phyloP scores from a whole-genome alignment of 1,140 invertebrate genomes.

The Megalopta genalis region DNA sequence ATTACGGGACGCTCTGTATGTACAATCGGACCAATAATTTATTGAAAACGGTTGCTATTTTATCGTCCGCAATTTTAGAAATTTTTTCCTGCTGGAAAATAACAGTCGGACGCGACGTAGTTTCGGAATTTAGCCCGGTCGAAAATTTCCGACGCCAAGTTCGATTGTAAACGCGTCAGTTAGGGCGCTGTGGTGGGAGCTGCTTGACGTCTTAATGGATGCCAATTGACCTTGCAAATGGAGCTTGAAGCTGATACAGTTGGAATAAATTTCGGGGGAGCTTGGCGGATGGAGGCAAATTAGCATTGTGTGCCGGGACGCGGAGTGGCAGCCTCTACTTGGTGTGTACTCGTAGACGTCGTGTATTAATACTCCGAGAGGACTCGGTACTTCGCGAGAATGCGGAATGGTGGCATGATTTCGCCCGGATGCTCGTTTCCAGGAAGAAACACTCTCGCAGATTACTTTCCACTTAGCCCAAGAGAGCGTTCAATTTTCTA shows the following conservation, averaged over 20 bases:
- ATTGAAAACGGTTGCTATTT: no score
- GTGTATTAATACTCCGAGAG: not conserved
- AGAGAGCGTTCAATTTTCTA: not conserved
- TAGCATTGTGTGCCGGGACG: not conserved
- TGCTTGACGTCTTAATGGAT: slow-evolving; percentile 1
- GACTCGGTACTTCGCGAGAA: not conserved
- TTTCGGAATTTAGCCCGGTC: not conserved
- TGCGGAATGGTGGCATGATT: not conserved
- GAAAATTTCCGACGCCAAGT: not conserved
- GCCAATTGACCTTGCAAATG: slow-evolving; percentile 24
- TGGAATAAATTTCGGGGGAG: slow-evolving; percentile 18
- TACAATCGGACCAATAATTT: no score
- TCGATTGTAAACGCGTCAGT: slow-evolving; percentile 16
- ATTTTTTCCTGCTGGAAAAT: no score
- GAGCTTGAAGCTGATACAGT: slow-evolving; percentile 11
- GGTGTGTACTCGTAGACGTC: not conserved
- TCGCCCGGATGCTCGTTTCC: not conserved
- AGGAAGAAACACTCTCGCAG: not conserved
- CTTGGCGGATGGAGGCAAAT: not conserved
- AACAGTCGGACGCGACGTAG: no score
- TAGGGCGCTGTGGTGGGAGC: no score
- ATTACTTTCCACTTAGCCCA: not conserved
- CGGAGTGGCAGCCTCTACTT: not conserved
- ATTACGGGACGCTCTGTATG: no score
- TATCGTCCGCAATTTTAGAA: no score